A percentile compares a stretch with the other conserved stretches of the same genome.
Conservation (phyloP, 2,797 vertebrate species). For the Saxicola maurus region DNA sequence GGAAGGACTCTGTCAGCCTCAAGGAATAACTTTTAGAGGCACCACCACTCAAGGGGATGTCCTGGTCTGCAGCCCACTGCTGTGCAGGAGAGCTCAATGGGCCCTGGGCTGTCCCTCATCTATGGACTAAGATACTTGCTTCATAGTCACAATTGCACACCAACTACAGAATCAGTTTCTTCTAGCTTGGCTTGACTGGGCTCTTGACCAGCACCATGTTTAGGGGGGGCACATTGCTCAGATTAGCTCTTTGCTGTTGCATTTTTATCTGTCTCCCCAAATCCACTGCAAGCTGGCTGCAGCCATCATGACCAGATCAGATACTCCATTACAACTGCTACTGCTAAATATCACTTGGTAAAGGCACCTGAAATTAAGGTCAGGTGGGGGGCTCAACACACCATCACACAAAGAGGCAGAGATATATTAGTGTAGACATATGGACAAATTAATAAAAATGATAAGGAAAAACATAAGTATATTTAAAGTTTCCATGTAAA, state of each 20-base stretch:
- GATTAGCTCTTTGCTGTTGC: background rate
- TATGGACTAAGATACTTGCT: background rate
- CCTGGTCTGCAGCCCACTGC: background rate
- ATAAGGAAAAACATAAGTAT: background rate
- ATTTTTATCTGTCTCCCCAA: background rate
- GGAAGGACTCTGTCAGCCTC: background rate
- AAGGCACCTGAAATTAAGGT: background rate
- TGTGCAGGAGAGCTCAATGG: background rate
- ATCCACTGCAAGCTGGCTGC: background rate
- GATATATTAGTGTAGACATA: background rate
- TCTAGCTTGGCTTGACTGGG: background rate
- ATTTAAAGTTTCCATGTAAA: background rate
- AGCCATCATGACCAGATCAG: background rate
- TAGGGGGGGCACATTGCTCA: background rate
- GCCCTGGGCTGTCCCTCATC: no score
- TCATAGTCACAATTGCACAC: background rate
- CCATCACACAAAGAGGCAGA: background rate
- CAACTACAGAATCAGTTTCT: background rate
- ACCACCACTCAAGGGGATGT: background rate
- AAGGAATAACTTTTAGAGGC: background rate
- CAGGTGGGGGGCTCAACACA: background rate
- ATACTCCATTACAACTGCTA: fast-evolving
- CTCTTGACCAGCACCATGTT: background rate
- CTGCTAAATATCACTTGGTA: no score
- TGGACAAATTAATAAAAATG: background rate